These are phyloP conservation scores for Erythrolamprus reginae DNA, from an alignment of 2,113 vertebrate genomes.

Conservation along the genomic window DNA sequence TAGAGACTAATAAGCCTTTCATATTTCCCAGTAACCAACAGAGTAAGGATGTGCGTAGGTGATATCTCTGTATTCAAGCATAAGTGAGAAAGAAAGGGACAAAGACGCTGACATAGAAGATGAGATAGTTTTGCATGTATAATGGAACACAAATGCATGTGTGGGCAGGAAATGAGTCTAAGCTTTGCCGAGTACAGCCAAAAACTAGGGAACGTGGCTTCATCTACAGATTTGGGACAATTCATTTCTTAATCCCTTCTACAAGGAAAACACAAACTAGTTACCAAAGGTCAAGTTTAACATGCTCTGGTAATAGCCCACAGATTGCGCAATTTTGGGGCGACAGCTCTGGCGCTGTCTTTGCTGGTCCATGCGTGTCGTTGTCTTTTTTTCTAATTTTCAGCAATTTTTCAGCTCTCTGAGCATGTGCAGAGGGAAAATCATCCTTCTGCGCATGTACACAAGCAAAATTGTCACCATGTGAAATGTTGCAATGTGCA, in stretches of 20 bases:
- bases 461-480: too few relatives aligned
- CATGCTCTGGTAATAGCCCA: too few relatives aligned
- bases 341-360: too few relatives aligned
- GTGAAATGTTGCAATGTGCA: too few relatives aligned
- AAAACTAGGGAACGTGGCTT: neutral
- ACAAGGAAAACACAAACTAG: neutral
- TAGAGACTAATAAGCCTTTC: conserved; percentile 12
- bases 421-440: too few relatives aligned
- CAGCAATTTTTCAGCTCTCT: too few relatives aligned
- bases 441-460: too few relatives aligned
- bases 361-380: too few relatives aligned
- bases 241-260: neutral
- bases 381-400: too few relatives aligned
- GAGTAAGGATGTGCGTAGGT: conserved; percentile 30
- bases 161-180: neutral
- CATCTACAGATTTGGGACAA: neutral
- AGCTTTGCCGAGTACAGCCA: neutral
- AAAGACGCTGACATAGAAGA: conserved; percentile 2
- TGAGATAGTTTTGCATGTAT: conserved; percentile 2
- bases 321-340: too few relatives aligned
- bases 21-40: neutral
- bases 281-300: neutral
- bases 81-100: conserved; percentile 13
- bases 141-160: neutral
- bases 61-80: conserved; percentile 16